Percentiles rank a stretch among this genome's conserved stretches.
phyloP scores from a whole-genome alignment of 2,113 vertebrate genomes.

The Hippocampus abdominalis region DNA sequence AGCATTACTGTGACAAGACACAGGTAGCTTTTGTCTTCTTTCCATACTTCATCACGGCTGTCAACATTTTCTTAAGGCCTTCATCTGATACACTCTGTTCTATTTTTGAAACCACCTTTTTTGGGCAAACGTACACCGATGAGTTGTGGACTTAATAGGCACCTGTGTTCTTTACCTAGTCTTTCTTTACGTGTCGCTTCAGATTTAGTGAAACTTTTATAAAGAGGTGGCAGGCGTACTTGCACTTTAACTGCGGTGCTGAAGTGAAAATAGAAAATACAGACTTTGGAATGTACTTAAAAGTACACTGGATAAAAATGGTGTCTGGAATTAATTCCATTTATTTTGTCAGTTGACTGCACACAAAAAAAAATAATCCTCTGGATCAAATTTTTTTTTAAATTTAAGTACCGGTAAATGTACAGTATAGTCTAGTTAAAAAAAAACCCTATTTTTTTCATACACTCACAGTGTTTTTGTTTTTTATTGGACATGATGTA shows the following conservation, averaged over 20 bases:
- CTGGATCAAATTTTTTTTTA: too few species aligned
- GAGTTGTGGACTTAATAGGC: neutral
- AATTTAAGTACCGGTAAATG: too few species aligned
- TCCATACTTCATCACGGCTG: conserved; percentile 53
- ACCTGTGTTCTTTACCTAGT: neutral
- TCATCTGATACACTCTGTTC: conserved; percentile 45
- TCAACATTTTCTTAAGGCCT: conserved; percentile 52
- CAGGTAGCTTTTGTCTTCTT: conserved; percentile 62
- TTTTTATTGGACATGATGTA: too few species aligned
- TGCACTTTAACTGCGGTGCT: neutral
- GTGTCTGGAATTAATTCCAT: too few species aligned
- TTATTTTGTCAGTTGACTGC: too few species aligned
- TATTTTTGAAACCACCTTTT: conserved; percentile 29
- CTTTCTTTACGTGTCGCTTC: neutral
- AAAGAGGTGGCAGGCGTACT: neutral
- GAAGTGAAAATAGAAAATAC: too few species aligned
- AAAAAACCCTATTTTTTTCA: too few species aligned
- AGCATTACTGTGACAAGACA: conserved; percentile 72
- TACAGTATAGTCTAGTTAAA: too few species aligned
- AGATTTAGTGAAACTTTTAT: neutral
- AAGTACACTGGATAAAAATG: too few species aligned
- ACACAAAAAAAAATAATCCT: too few species aligned
- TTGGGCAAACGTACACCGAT: neutral
- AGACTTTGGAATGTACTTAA: too few species aligned
- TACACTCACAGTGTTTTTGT: too few species aligned